Conservation (phyloP, 2,888 invertebrate species). For the Gnatocerus cornutus region DNA sequence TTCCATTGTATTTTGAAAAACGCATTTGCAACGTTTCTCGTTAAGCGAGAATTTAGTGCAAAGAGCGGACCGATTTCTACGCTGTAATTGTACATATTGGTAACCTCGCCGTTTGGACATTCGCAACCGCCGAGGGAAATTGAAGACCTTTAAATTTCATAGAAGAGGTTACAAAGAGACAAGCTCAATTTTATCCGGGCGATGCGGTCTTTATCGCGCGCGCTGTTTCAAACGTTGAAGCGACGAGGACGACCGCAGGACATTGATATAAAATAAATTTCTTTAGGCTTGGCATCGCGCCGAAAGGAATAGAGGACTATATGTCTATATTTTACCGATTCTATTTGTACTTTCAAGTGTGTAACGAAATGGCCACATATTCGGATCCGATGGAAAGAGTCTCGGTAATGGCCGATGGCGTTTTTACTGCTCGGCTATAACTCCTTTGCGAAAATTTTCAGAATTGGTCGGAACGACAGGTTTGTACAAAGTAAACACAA, state of each 20-base stretch:
- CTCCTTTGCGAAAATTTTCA: conserved; percentile 22
- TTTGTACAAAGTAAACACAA: conserved; percentile 24
- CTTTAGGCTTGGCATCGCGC: conserved; percentile 43
- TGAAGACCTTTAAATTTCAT: conserved; percentile 55
- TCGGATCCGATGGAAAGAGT: conserved; percentile 37
- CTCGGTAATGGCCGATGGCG: conserved; percentile 27
- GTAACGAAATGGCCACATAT: conserved; percentile 48
- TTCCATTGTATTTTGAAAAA: conserved; percentile 46
- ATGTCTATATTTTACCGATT: conserved; percentile 51
- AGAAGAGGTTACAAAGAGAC: conserved; percentile 52
- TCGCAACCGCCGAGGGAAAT: conserved; percentile 50
- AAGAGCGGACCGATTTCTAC: conserved; percentile 10
- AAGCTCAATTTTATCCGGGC: conserved; percentile 44
- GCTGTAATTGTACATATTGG: conserved; percentile 48
- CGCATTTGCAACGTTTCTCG: conserved; percentile 45
- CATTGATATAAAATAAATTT: conserved; percentile 48
- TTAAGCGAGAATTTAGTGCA: conserved; percentile 28
- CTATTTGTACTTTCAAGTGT: conserved; percentile 49
- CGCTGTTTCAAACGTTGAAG: not conserved
- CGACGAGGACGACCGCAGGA: conserved; percentile 9
- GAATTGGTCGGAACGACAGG: conserved; percentile 13
- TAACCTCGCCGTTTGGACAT: conserved; percentile 39
- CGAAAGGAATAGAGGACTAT: conserved; percentile 45
- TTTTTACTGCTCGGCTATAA: conserved; percentile 28
- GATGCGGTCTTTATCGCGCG: conserved; percentile 16